Evolutionary conservation across 2,113 vertebrate species (phyloP).

Genomic region (Salminus brasiliensis): DNA sequence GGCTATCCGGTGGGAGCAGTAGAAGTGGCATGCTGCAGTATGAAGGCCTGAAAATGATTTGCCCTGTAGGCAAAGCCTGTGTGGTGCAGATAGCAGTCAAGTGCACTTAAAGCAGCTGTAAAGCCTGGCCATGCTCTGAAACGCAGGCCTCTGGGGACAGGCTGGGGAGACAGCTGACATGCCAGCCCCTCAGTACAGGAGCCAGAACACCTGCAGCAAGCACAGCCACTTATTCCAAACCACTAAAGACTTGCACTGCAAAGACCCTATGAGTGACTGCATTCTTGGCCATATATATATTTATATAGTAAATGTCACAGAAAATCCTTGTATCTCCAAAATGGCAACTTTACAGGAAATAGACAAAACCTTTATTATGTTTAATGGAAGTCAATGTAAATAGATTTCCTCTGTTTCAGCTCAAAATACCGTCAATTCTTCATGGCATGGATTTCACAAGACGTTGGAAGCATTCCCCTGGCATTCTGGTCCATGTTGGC

Average conservation of each 20-base stretch:
- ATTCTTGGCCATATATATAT: too few species aligned
- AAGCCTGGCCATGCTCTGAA: conserved; percentile 7
- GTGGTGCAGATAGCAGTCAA: conserved; percentile 33
- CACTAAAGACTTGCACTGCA: background rate
- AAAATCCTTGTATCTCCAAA: too few species aligned
- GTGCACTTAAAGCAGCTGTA: conserved; percentile 36
- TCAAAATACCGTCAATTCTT: too few species aligned
- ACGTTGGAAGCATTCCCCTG: too few species aligned
- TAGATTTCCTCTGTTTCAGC: too few species aligned
- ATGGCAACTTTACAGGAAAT: too few species aligned
- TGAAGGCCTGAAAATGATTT: background rate
- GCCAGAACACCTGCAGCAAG: background rate
- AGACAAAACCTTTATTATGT: too few species aligned
- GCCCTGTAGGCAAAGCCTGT: conserved; percentile 31
- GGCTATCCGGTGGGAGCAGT: conserved; percentile 18
- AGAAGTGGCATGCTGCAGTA: conserved; percentile 43
- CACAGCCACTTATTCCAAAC: background rate
- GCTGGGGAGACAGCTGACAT: background rate
- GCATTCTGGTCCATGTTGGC: too few species aligned
- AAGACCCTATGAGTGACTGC: background rate
- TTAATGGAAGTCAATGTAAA: too few species aligned
- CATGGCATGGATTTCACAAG: too few species aligned
- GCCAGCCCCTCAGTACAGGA: background rate
- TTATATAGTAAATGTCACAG: too few species aligned
- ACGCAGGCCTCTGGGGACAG: conserved; percentile 21